phyloP scores from a whole-genome alignment of 2,888 invertebrate genomes.

The Embidobia sp. region DNA sequence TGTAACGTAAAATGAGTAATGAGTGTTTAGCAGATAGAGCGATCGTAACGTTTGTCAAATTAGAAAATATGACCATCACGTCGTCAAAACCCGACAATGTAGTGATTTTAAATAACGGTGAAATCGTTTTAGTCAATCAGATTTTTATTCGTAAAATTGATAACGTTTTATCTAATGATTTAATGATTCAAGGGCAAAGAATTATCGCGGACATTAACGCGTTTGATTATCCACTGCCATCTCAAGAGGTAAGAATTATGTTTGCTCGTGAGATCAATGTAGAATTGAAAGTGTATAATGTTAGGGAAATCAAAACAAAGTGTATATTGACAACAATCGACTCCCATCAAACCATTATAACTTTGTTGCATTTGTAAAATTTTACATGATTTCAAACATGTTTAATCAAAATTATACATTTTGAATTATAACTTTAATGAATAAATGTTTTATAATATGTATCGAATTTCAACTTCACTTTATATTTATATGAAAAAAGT shows the following conservation, averaged over 20 bases:
- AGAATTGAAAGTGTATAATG: background rate
- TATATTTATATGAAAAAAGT: no score
- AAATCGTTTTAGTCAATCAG: background rate
- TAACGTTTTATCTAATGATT: background rate
- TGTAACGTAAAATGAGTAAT: no score
- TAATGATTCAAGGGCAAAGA: conserved; percentile 14
- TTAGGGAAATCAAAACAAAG: conserved; percentile 9
- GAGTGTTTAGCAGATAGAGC: no score
- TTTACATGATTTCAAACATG: no score
- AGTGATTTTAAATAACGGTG: background rate
- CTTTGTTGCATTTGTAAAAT: conserved; percentile 10
- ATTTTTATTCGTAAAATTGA: conserved; percentile 4
- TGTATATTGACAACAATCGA: conserved; percentile 19
- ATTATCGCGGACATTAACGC: conserved; percentile 12
- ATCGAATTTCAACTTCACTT: no score
- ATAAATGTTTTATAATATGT: no score
- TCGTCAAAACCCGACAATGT: conserved; percentile 5
- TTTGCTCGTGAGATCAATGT: background rate
- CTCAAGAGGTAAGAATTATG: conserved; percentile 5
- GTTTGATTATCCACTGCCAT: conserved; percentile 11
- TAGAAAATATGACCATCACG: background rate
- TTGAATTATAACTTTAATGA: no score
- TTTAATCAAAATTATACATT: no score
- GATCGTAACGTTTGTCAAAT: background rate
- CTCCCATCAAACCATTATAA: conserved; percentile 2